Evolutionary conservation across 1,140 invertebrate genomes (phyloP).

Genomic region (Plectrocnemia conspersa): DNA sequence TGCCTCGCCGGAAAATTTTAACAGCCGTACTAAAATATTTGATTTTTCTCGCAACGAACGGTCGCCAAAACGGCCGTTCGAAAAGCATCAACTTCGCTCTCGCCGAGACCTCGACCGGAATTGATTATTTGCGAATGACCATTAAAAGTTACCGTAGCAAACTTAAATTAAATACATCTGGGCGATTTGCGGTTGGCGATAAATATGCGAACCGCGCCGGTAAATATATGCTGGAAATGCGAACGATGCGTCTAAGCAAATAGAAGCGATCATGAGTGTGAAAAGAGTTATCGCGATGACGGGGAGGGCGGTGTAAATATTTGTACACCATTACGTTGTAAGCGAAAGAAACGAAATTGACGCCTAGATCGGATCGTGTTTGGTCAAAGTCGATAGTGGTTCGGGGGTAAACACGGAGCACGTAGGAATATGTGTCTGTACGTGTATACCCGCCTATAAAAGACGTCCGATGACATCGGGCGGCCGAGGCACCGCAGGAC

Average conservation of each 20-base stretch:
- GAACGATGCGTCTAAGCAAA: background rate
- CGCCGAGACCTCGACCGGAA: background rate
- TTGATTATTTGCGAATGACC: conserved; percentile 21
- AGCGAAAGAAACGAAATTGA: no score
- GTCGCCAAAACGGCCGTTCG: no score
- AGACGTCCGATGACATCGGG: conserved; percentile 2
- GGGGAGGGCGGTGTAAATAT: no score
- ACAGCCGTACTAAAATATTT: conserved; percentile 14
- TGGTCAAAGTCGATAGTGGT: no score
- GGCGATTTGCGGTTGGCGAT: background rate
- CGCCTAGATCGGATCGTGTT: no score
- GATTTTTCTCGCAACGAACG: background rate
- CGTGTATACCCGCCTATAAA: no score
- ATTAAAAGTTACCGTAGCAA: conserved; percentile 29
- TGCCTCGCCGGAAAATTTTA: conserved; percentile 11
- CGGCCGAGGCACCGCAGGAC: background rate
- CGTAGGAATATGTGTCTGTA: no score
- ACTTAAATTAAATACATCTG: background rate
- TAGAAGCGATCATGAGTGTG: no score
- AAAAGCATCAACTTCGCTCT: background rate
- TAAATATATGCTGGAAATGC: no score
- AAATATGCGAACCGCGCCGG: background rate
- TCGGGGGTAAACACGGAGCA: no score
- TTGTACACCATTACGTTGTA: no score
- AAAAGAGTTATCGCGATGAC: no score